Evolutionary conservation across 2,113 vertebrate genomes (phyloP).

Genomic region (Mionectes macconnelli): DNA sequence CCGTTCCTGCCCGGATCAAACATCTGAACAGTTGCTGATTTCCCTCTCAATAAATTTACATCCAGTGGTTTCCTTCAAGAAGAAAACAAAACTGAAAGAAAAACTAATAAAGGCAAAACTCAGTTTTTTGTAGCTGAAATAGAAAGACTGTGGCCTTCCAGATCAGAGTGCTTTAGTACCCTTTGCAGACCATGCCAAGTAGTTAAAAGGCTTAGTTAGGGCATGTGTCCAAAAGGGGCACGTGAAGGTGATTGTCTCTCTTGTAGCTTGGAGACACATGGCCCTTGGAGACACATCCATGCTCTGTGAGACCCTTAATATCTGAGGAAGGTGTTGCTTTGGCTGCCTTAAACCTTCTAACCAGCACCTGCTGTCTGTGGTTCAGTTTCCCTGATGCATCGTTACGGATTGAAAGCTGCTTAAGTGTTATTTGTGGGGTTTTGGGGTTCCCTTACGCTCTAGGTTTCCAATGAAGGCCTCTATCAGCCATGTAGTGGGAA

Average conservation of each 20-base stretch:
- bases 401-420: neutral
- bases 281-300: neutral
- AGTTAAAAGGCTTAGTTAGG: neutral
- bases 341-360: neutral
- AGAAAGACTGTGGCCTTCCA: neutral
- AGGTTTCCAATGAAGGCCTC: neutral
- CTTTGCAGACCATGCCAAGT: neutral
- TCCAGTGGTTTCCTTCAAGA: neutral
- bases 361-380: neutral
- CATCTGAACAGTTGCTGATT: neutral
- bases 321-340: neutral
- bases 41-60: neutral
- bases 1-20: neutral
- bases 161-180: neutral
- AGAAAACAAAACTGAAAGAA: neutral
- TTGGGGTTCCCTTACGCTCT: neutral
- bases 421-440: rapidly evolving
- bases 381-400: neutral
- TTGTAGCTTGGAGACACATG: neutral
- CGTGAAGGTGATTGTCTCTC: neutral
- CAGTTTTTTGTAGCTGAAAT: neutral
- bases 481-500: neutral
- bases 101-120: neutral
- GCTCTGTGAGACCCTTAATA: neutral
- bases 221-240: neutral